Evolutionary conservation across 2,113 vertebrate genomes (phyloP), one percentile per base, ranked within the genome.

Genomic region (Sander lucioperca): DNA sequence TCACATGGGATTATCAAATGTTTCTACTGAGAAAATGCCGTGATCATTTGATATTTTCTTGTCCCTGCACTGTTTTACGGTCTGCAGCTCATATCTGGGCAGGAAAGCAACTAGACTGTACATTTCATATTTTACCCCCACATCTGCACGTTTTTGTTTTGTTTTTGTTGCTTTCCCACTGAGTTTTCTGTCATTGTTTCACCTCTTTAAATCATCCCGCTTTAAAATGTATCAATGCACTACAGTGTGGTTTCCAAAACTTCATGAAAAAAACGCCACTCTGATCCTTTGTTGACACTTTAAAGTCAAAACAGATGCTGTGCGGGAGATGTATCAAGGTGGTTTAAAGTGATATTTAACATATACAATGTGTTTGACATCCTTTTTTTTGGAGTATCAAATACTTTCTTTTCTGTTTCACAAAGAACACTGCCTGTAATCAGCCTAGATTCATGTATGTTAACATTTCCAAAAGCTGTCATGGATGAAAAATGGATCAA

Each of bases 141-240:
- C 79, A 88, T 77, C 79, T 85, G 79, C 68, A 45, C 21, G 36
- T n/a, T n/a, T n/a, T n/a, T n/a, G n/a, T n/a, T n/a, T n/a, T 39
- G 48, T 23, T 82, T 74, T 68, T 48, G 33, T 25, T 51, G 54
- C 51, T 43, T 81, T 8, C 69, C 50, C 15, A 4, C 27, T 3
- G 11, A 56, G n/a, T 23, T 59, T 70, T 76, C 71, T 43, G 54
- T 79, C 58, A 77, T 57, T 39, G 67, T 57, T 72, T 68, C 53
- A 77, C 76, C 72, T 77, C 83, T 79, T 63, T 39, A 77, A 83
- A 80, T 74, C 65, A 61, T 45, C 45, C 47, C 0, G 11, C 63
- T 71, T 79, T 70, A 51, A 75, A 75, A 82, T 6, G 47, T 59
- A 50, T 66, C 79, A 45, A 1, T 18, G 48, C 75, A 23, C 8